phyloP scores from a whole-genome alignment of 2,888 invertebrate species.

The Caenorhabditis uteleia region DNA sequence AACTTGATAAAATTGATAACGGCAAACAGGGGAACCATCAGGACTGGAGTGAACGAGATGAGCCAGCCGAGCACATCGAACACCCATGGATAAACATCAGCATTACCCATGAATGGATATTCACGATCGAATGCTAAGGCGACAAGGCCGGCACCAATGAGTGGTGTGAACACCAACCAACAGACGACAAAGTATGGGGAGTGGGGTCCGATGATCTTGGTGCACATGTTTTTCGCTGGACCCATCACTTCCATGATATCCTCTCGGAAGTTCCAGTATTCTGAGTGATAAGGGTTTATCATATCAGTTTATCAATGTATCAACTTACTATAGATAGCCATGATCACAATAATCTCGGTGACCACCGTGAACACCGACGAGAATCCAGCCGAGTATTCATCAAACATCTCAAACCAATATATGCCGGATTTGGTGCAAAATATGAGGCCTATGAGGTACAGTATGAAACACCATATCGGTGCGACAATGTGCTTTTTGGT shows the following conservation, averaged over 20 bases:
- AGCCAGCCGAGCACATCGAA: conserved; percentile 9
- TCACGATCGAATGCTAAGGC: not conserved
- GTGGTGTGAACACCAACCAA: conserved; percentile 9
- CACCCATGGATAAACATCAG: not conserved
- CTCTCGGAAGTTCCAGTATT: not conserved
- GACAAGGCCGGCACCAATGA: conserved; percentile 14
- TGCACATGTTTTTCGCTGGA: not conserved
- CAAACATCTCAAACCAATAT: conserved; percentile 28
- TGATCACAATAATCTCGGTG: not conserved
- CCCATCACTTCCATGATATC: conserved; percentile 1
- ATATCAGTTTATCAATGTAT: too few relatives aligned
- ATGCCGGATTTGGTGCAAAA: conserved; percentile 13
- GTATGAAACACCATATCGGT: conserved; percentile 8
- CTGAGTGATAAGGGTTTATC: too few relatives aligned
- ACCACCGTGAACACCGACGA: not conserved
- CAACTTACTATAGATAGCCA: not conserved
- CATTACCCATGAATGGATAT: conserved; percentile 1
- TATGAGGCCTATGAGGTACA: conserved; percentile 16
- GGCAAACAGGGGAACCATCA: conserved; percentile 6
- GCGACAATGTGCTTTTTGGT: conserved; percentile 25
- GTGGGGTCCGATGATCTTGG: conserved; percentile 5
- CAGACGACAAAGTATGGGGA: conserved; percentile 6
- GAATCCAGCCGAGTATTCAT: conserved; percentile 21
- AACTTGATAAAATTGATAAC: too few relatives aligned
- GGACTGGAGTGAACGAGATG: conserved; percentile 1